phyloP scores from a whole-genome alignment of 2,797 vertebrate species.

The Xiphorhynchus erythropygius region DNA sequence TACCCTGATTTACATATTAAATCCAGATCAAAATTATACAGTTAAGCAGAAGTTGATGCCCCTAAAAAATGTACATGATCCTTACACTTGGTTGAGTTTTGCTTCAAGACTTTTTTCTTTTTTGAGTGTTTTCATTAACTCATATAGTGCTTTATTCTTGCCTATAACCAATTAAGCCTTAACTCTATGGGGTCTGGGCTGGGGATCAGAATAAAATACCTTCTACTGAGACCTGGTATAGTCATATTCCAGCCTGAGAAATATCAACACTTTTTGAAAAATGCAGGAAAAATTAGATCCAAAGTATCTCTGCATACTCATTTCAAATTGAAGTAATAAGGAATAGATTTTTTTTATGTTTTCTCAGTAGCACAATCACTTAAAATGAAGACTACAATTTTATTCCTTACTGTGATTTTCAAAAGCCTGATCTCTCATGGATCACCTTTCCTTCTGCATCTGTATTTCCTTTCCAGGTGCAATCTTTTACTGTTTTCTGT shows the following conservation, averaged over 20 bases:
- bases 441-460: not conserved
- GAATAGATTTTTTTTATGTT: not conserved
- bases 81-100: not conserved
- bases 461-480: not conserved
- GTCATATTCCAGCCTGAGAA: not conserved
- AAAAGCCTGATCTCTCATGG: not conserved
- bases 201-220: not conserved
- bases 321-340: not conserved
- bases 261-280: not conserved
- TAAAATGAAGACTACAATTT: not conserved
- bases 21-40: not conserved
- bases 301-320: not conserved
- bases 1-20: not conserved
- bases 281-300: not conserved
- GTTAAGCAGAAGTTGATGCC: not conserved
- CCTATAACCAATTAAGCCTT: not conserved
- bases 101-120: not conserved
- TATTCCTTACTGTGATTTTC: not conserved
- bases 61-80: not conserved
- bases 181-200: not conserved
- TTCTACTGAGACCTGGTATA: not conserved
- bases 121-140: not conserved
- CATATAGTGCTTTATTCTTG: not conserved
- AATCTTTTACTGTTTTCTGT: not conserved
- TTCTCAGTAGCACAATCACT: not conserved